Conservation (phyloP, 1,140 invertebrate genomes). For the Trachymyrmex cornetzi region DNA sequence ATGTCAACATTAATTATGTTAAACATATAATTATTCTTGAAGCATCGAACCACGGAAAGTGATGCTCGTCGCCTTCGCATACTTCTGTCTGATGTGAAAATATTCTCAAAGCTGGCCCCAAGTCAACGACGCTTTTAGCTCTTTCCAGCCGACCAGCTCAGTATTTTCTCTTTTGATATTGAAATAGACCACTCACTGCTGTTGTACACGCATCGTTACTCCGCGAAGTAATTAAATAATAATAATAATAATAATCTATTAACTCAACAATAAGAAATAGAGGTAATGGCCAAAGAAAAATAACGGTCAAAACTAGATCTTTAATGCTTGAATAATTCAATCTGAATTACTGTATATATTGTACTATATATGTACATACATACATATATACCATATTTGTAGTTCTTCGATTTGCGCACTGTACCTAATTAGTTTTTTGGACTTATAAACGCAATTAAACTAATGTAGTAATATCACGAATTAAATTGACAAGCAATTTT, state of each 20-base stretch:
- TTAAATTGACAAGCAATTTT: too few species aligned
- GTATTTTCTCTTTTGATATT: conserved; percentile 70
- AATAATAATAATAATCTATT: conserved; percentile 23
- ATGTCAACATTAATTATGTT: not conserved
- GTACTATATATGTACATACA: too few species aligned
- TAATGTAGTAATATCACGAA: too few species aligned
- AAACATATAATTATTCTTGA: conserved; percentile 2
- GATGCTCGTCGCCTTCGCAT: conserved; percentile 13
- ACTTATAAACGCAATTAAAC: too few species aligned
- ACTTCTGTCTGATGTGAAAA: conserved; percentile 44
- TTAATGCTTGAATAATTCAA: too few species aligned
- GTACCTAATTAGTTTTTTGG: too few species aligned
- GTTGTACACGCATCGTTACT: conserved; percentile 13
- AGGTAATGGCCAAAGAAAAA: too few species aligned
- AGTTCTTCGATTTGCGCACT: too few species aligned
- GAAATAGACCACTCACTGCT: conserved; percentile 63
- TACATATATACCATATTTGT: too few species aligned
- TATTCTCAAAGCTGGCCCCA: conserved; percentile 68
- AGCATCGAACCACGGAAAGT: conserved; percentile 1
- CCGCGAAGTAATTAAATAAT: conserved; percentile 8
- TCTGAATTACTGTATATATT: too few species aligned
- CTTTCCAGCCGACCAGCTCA: conserved; percentile 46
- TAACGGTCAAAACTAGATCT: too few species aligned
- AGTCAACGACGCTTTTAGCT: conserved; percentile 72
- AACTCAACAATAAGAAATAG: not conserved